Percentiles rank a stretch among this genome's conserved stretches.
These are phyloP conservation scores for Opisthograptis luteolata DNA, from an alignment of 2,888 invertebrate genomes.

Conservation along the genomic window DNA sequence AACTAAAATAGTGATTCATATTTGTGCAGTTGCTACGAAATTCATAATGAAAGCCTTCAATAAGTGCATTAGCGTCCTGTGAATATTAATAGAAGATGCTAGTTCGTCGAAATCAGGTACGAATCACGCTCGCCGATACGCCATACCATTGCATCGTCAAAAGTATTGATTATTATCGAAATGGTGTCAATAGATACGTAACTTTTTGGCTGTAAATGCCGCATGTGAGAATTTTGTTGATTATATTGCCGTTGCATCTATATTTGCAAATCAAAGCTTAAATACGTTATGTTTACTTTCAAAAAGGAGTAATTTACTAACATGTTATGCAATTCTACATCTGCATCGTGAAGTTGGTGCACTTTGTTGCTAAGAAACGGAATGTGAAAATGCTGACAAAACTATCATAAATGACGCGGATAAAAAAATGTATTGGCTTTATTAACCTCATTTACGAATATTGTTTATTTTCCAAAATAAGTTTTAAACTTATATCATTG, in stretches of 20 bases:
- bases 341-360: constrained; percentile 66
- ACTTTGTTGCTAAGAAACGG: constrained; percentile 75
- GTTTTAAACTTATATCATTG: no score
- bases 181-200: constrained; percentile 38
- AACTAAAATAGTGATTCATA: constrained; percentile 5
- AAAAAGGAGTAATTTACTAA: constrained; percentile 19
- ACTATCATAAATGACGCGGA: constrained; percentile 4
- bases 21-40: constrained; percentile 19
- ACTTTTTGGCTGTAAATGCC: constrained; percentile 6
- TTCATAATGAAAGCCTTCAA: constrained; percentile 26
- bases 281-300: neutral
- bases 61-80: constrained; percentile 14
- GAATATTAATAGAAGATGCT: constrained; percentile 24
- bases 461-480: no score
- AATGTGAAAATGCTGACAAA: constrained; percentile 5
- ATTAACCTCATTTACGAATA: constrained; percentile 10
- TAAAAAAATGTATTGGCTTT: neutral
- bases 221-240: constrained; percentile 28
- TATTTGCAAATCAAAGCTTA: constrained; percentile 3
- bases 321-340: constrained; percentile 46
- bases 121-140: constrained; percentile 28
- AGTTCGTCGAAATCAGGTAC: constrained; percentile 29
- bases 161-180: constrained; percentile 59
- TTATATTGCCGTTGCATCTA: neutral
- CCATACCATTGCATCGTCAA: constrained; percentile 36